Evolutionary conservation across 2,113 vertebrate genomes (phyloP), one percentile per base, ranked within the genome.

Genomic region (Microcebus jonahi): DNA sequence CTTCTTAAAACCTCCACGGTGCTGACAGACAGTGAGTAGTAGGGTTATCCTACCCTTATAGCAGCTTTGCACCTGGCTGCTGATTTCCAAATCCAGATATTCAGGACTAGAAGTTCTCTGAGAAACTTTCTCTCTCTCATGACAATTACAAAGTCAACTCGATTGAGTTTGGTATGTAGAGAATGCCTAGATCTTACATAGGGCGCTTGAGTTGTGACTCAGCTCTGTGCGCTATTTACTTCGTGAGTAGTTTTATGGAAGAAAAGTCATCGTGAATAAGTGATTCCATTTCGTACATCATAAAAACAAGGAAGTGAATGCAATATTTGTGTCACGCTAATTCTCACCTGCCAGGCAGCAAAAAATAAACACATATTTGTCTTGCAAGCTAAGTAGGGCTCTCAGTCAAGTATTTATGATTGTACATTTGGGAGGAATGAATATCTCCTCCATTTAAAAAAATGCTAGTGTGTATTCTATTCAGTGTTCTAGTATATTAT

Each of bases 361-460:
- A 70, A 88, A 88, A 81, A 59, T 42, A 91, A 93, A 88, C 91
- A 45, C 10, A 77, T 59, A 23, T 45, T 71, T 81, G 21, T 88
- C 59, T 82, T 81, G 6, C 9, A 89, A 76, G 89, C 36, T 42
- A 75, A 76, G 53, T 21, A 68, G 36, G 36, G 8, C 15, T 89
- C 12, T 75, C 36, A 48, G 84, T 93, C 8, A 68, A 73, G 50
- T 79, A 75, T 83, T 80, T 70, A 67, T 17, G 57, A 42, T 15
- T 76, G 25, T 27, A 90, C 31, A 68, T 84, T 84, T 88, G 76
- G 91, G 75, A 94, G 68, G 57, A 76, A 92, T 86, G 59, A 91
- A 94, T 85, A 63, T 5, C 36, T 50, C 75, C 87, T 50, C 14
- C 34, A 77, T 71, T 91, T 68, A 36, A 94, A 71, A 86, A 86